Evolutionary conservation across 2,113 vertebrate genomes (phyloP).

Genomic region (Oceanodroma tethys): DNA sequence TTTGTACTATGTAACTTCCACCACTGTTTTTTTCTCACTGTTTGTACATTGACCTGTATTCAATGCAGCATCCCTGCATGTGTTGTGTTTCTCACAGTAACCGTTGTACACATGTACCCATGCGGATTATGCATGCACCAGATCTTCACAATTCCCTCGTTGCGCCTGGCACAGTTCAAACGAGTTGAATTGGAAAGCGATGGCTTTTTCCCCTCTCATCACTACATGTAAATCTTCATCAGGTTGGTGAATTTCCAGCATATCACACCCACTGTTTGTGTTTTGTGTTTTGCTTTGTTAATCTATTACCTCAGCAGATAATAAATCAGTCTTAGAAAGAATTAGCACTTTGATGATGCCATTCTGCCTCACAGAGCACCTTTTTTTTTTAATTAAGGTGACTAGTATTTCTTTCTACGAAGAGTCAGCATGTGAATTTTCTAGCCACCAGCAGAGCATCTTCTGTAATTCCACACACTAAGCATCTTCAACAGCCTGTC

Average conservation of each 20-base stretch:
- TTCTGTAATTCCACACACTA: background rate
- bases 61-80: background rate
- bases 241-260: slow-evolving; percentile 17
- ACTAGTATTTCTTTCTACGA: background rate
- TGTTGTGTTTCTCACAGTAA: background rate
- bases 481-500: background rate
- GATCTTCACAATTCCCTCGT: slow-evolving; percentile 21
- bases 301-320: slow-evolving; percentile 22
- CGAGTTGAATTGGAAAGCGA: background rate
- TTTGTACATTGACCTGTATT: background rate
- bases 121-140: background rate
- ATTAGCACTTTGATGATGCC: background rate
- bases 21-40: background rate
- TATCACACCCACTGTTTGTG: slow-evolving; percentile 1
- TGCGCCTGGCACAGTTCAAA: slow-evolving; percentile 35
- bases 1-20: background rate
- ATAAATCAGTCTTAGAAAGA: slow-evolving; percentile 17
- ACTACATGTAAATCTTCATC: slow-evolving; percentile 10
- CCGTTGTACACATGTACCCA: background rate
- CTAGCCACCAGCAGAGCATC: background rate
- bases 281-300: slow-evolving; percentile 21
- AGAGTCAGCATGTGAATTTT: background rate
- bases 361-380: background rate
- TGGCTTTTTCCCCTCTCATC: slow-evolving; percentile 4
- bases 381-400: background rate